These are phyloP conservation scores for Drosophila macrospina DNA, from an alignment of 2,888 invertebrate genomes.

Conservation along the genomic window DNA sequence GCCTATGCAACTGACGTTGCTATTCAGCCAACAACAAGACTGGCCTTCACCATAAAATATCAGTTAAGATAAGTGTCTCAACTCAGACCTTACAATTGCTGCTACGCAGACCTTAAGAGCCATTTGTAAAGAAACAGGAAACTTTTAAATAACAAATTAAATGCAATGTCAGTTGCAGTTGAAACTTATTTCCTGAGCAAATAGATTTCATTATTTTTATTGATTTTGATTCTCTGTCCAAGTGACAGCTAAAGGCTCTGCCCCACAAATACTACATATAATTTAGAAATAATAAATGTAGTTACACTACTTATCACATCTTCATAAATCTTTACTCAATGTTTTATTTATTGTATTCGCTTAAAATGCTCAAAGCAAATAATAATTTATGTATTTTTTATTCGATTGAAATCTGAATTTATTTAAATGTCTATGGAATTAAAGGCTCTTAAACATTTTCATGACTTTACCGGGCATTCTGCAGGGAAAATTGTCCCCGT, in stretches of 20 bases:
- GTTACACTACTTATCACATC: no score
- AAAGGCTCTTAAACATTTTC: constrained; percentile 1
- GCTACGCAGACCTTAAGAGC: not conserved
- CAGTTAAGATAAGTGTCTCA: constrained; percentile 55
- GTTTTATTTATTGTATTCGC: not conserved
- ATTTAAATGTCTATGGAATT: not conserved
- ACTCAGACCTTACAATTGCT: constrained; percentile 12
- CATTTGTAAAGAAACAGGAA: not conserved
- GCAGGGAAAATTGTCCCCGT: not conserved
- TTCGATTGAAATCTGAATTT: not conserved
- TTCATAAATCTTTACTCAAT: not conserved
- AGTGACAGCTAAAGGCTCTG: no score
- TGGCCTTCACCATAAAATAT: constrained; percentile 46
- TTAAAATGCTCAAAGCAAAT: not conserved
- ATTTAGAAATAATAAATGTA: no score
- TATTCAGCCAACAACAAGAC: constrained; percentile 9
- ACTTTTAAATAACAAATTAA: constrained; percentile 4
- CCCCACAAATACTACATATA: no score
- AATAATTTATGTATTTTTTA: not conserved
- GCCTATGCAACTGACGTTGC: constrained; percentile 33
- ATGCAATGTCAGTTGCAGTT: not conserved
- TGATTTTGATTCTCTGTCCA: no score
- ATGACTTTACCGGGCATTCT: not conserved
- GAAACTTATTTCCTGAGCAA: not conserved
- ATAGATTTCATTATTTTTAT: not conserved